A percentile compares a stretch with the other conserved stretches of the same genome.
Conservation (phyloP, 2,888 invertebrate genomes). For the Anoplius nigerrimus region DNA sequence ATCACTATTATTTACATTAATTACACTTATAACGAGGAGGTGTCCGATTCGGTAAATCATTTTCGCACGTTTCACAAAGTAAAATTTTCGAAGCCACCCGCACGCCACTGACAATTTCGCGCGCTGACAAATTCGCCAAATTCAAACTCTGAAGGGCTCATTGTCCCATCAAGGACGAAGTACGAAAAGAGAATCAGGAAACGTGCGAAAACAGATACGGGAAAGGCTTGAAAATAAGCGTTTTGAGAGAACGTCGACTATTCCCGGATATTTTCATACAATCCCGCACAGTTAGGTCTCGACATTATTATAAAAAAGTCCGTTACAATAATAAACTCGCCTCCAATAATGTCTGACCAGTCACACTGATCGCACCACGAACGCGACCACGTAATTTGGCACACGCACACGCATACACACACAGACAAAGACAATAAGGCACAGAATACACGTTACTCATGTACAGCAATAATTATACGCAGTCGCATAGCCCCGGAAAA, state of each 20-base stretch:
- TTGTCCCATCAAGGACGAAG: no score
- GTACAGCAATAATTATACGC: slow-evolving; percentile 39
- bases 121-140: no score
- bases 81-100: background rate
- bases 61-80: background rate
- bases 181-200: no score
- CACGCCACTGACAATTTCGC: no score
- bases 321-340: slow-evolving; percentile 24
- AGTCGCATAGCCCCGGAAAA: slow-evolving; percentile 52
- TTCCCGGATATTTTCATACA: no score
- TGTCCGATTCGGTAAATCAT: slow-evolving; percentile 6
- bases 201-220: no score
- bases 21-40: slow-evolving; percentile 9
- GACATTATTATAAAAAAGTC: slow-evolving; percentile 8
- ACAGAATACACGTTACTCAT: slow-evolving; percentile 54
- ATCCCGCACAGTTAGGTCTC: background rate
- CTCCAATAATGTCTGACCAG: slow-evolving; percentile 8
- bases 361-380: slow-evolving; percentile 20
- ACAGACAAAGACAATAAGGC: slow-evolving; percentile 50
- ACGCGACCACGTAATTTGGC: slow-evolving; percentile 22
- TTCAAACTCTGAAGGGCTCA: no score
- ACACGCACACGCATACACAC: slow-evolving; percentile 22
- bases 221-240: no score
- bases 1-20: slow-evolving; percentile 15
- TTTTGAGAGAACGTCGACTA: no score